Conservation (phyloP, 2,888 invertebrate genomes). For the Caenorhabditis wallacei region DNA sequence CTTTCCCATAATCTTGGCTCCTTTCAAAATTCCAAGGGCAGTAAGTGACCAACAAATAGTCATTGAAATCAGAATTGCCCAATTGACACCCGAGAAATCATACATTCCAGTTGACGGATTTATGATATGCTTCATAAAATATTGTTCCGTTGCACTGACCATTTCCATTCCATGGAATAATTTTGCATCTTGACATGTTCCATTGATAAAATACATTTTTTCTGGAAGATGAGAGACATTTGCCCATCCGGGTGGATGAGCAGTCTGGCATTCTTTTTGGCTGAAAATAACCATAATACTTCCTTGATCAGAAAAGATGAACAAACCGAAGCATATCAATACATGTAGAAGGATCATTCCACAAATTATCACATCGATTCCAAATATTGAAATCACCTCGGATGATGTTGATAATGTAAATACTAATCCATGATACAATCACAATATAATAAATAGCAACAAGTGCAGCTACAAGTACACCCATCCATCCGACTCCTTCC, state of each 20-base stretch:
- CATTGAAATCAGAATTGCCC: constrained; percentile 61
- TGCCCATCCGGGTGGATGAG: constrained; percentile 24
- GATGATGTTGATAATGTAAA: constrained; percentile 71
- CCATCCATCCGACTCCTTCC: constrained; percentile 91
- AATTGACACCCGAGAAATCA: constrained; percentile 73
- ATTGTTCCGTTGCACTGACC: constrained; percentile 58
- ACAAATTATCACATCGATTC: constrained; percentile 64
- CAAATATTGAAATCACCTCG: constrained; percentile 58
- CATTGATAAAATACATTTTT: constrained; percentile 27
- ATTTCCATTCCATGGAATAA: constrained; percentile 1
- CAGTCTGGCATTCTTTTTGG: constrained; percentile 27
- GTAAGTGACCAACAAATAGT: constrained; percentile 72
- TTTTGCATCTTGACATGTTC: constrained; percentile 35
- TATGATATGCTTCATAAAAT: constrained; percentile 69
- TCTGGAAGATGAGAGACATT: constrained; percentile 1
- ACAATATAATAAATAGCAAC: constrained; percentile 79
- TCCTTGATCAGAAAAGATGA: not conserved
- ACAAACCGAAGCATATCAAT: constrained; percentile 41
- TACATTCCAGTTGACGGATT: constrained; percentile 69
- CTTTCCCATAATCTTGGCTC: constrained; percentile 76
- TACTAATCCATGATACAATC: constrained; percentile 77
- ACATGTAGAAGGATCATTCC: constrained; percentile 51
- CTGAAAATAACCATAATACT: not conserved
- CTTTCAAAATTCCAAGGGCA: constrained; percentile 75
- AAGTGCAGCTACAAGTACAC: constrained; percentile 93